Evolutionary conservation across 2,797 vertebrate genomes (phyloP), one percentile per base, ranked within the genome.

Genomic region (Poeciliopsis turneri): DNA sequence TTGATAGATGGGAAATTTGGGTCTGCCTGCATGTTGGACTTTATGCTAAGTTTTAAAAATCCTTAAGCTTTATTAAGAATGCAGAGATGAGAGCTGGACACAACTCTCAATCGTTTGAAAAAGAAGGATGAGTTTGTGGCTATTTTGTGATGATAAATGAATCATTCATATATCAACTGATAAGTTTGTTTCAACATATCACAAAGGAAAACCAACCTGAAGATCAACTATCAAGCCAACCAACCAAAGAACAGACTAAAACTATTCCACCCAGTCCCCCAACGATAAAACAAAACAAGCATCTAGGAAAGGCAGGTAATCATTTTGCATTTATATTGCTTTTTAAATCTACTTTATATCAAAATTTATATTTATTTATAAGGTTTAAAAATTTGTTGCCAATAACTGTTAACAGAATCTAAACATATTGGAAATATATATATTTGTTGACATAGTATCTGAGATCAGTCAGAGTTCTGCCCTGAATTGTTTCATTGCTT

Each of bases 1-100:
- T 59, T 81, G 83, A 88, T 84, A 47, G 80, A 81, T 80, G 20
- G 25, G 2, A 13, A 13, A n/a, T 25, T 69, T 66, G 36, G 3
- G 3, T 66, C 36, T 39, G 59, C 2, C 33, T 61, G 12, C 30
- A 33, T 33, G 61, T 33, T 78, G 45, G 2, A 2, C 76, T 23
- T 76, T 81, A 57, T 39, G 1, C 13, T 41, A n/a, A 30, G 61
- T 66, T 66, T 66, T 39, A 3, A 33, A 33, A 81, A 53, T 78
- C 70, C 78, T 80, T 69, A 43, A 76, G 30, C 69, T 57, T 78
- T 28, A 64, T 69, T 20, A 49, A 74, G 43, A 61, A 82, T 30
- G 76, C 10, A 72, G 49, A 49, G 12, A 74, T 33, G 39, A 70
- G 74, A 73, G 66, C 28, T 66, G 51, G 57, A 49, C 55, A 74